These are phyloP conservation scores for Drosophila eugracilis DNA, from an alignment of 1,140 invertebrate genomes.

Conservation along the genomic window DNA sequence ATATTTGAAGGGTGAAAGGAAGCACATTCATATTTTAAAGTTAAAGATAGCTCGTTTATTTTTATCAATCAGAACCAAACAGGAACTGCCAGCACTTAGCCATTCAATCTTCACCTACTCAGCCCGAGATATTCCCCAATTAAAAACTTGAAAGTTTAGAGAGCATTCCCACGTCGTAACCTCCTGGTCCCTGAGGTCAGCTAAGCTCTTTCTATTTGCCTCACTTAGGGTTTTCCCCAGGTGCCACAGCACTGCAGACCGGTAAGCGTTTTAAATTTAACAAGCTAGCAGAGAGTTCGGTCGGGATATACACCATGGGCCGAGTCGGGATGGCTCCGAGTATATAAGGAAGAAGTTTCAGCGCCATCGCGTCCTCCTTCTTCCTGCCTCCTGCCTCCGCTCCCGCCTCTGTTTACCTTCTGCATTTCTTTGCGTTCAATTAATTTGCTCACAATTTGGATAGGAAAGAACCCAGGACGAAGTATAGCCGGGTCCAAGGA, in stretches of 20 bases:
- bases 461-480: slow-evolving; percentile 46
- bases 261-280: slow-evolving; percentile 75
- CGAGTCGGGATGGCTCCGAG: slow-evolving; percentile 31
- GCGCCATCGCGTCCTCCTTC: slow-evolving; percentile 17
- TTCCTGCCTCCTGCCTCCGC: no score
- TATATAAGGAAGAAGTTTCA: slow-evolving; percentile 40
- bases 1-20: no score
- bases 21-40: no score
- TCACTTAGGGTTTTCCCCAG: slow-evolving; percentile 24
- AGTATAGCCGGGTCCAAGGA: slow-evolving; percentile 7
- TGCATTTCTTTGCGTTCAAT: slow-evolving; percentile 81
- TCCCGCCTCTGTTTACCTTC: slow-evolving; percentile 76
- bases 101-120: background rate
- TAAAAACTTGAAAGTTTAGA: slow-evolving; percentile 16
- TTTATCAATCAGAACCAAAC: no score
- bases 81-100: background rate
- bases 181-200: slow-evolving; percentile 19
- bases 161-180: slow-evolving; percentile 27
- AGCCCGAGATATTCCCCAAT: slow-evolving; percentile 3
- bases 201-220: slow-evolving; percentile 31
- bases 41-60: no score
- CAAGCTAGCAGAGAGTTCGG: slow-evolving; percentile 67
- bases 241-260: slow-evolving; percentile 10
- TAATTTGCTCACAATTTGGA: slow-evolving; percentile 81
- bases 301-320: slow-evolving; percentile 32